Conservation (phyloP, 92 coral and sea anemone species). For the Paramuricea clavata region DNA sequence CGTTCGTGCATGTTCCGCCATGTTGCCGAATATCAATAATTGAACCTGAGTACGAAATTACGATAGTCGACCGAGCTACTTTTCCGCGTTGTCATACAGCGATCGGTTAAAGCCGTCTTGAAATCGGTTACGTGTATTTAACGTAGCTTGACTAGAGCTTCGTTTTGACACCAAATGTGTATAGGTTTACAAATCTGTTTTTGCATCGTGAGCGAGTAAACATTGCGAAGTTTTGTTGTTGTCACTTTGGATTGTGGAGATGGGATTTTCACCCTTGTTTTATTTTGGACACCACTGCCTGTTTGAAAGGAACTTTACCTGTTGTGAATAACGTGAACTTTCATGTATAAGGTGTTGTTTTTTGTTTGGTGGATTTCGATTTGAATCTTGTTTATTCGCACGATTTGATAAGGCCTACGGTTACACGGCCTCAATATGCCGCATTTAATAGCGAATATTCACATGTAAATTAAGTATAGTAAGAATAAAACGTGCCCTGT, state of each 20-base stretch:
- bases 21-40: neutral
- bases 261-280: neutral
- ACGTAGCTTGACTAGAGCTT: neutral
- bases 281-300: neutral
- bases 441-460: neutral
- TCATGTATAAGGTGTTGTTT: neutral
- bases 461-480: too few species aligned
- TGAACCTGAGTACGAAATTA: neutral
- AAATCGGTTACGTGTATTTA: neutral
- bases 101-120: neutral
- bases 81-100: neutral
- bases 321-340: neutral
- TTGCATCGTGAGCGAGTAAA: neutral
- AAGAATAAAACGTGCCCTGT: too few species aligned
- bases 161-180: slow-evolving; percentile 1
- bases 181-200: neutral
- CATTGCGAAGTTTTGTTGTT: neutral
- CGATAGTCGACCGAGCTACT: neutral
- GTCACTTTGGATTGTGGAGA: neutral
- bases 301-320: neutral
- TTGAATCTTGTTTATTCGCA: neutral
- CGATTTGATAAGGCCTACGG: neutral
- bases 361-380: neutral
- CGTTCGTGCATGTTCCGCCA: neutral
- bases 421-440: neutral